Evolutionary conservation across 2,113 vertebrate genomes (phyloP), one percentile per base, ranked within the genome.

Genomic region (Hassar affinis): DNA sequence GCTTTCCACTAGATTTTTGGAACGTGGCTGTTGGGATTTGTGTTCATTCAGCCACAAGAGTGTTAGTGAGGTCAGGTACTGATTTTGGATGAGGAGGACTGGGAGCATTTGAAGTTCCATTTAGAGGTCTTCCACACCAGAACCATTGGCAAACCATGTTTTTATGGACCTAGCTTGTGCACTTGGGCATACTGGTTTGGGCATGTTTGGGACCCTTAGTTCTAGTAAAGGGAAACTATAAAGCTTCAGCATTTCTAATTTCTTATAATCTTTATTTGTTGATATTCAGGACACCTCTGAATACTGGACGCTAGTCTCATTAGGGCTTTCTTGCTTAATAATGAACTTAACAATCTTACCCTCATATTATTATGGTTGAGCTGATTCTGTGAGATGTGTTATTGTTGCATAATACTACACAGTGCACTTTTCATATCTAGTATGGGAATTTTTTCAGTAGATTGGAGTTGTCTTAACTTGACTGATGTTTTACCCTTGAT

Each of bases 401-500:
- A 20, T 35, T 66, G 10, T 12, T 69, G 14, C 35, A 68, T 68
- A 69, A 25, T 45, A 74, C 12, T 30, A 30, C 35, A 59, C 3
- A n/a, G 11, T 15, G 25, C 17, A 45, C 2, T 30, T 17, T 42
- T 54, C 17, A 42, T 15, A n/a, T 45, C 22, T 27, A 45, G 35
- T 42, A 9, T 59, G 77, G 33, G 9, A 25, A 18, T 54, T 71
- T 45, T 15, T 85, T 42, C 54, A 91, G 85, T 72, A 66, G 33
- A 49, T 59, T 78, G 42, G 71, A 30, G 20, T 56, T 79, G 35
- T 89, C 93, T 94, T 94, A 93, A 92, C 91, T 94, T 92, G 15
- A 92, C 90, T 66, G 91, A 91, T 89, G 92, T 89, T 93, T 91
- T 93, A 88, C 92, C 92, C 91, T 93, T 92, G 91, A 93, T 91